phyloP scores from a whole-genome alignment of 2,797 vertebrate genomes.

The Discoglossus pictus region DNA sequence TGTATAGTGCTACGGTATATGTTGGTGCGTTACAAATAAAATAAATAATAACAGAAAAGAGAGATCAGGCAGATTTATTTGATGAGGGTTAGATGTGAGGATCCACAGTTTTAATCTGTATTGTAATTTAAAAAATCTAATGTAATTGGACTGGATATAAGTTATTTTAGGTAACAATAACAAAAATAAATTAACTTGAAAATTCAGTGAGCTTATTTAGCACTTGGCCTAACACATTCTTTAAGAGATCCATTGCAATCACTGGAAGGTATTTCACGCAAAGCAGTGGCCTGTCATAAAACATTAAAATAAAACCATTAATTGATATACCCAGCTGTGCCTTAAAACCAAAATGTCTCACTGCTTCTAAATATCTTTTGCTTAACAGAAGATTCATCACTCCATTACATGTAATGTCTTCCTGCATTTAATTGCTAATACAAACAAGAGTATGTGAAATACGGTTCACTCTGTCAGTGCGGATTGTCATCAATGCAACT shows the following conservation, averaged over 20 bases:
- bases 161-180: neutral
- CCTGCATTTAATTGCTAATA: too few relatives aligned
- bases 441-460: too few relatives aligned
- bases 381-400: too few relatives aligned
- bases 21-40: too few relatives aligned
- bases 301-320: constrained; percentile 21
- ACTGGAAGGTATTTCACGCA: neutral
- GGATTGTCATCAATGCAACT: too few relatives aligned
- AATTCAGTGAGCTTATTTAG: constrained; percentile 13
- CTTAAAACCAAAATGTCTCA: too few relatives aligned
- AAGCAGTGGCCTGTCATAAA: neutral
- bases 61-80: constrained; percentile 13
- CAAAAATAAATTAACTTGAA: constrained; percentile 12
- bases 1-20: too few relatives aligned
- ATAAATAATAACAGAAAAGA: constrained; percentile 10
- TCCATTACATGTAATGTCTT: too few relatives aligned
- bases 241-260: neutral
- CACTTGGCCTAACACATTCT: constrained; percentile 14
- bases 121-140: too few relatives aligned
- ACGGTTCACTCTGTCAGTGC: too few relatives aligned
- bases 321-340: constrained; percentile 6
- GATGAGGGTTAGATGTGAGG: constrained; percentile 3
- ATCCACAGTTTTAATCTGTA: too few relatives aligned
- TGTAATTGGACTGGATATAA: neutral
- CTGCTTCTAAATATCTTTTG: too few relatives aligned